Evolutionary conservation across 2,113 vertebrate species (phyloP).

Genomic region (Electrona antarctica): DNA sequence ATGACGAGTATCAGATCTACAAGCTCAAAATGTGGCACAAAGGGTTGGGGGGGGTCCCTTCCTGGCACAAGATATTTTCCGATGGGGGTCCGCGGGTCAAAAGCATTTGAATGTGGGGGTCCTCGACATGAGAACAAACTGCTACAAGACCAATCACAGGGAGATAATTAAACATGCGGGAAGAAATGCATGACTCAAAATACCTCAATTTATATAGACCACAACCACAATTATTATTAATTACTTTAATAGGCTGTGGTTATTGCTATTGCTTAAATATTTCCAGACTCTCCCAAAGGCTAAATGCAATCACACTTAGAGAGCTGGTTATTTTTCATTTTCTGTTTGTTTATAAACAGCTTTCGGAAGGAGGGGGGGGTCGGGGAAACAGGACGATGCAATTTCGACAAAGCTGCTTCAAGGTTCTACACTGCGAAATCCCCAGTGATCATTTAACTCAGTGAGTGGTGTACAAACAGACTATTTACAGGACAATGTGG

Average conservation of each 20-base stretch:
- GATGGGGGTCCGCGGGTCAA: too few relatives aligned
- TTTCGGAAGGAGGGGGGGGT: conserved; percentile 12
- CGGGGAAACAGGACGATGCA: not conserved
- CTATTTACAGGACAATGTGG: too few relatives aligned
- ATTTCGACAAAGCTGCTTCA: conserved; percentile 1
- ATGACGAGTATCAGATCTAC: too few relatives aligned
- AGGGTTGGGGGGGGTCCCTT: too few relatives aligned
- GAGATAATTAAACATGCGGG: conserved; percentile 10
- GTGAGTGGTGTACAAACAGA: not conserved
- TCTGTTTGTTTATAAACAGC: conserved; percentile 53
- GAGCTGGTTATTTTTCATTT: conserved; percentile 36
- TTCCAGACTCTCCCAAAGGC: conserved; percentile 50
- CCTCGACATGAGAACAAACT: too few relatives aligned
- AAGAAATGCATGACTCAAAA: conserved; percentile 27
- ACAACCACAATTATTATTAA: conserved; percentile 61
- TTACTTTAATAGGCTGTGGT: conserved; percentile 57
- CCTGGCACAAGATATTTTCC: too few relatives aligned
- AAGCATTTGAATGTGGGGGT: too few relatives aligned
- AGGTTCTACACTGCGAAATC: conserved; percentile 1
- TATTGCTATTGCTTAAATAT: conserved; percentile 56
- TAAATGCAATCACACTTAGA: conserved; percentile 40
- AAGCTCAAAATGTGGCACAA: too few relatives aligned
- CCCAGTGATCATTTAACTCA: too few relatives aligned
- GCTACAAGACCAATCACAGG: not conserved
- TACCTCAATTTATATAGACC: conserved; percentile 42